Evolutionary conservation across 2,113 vertebrate genomes (phyloP), one percentile per base, ranked within the genome.

Genomic region (Tricholaema leucomelas): DNA sequence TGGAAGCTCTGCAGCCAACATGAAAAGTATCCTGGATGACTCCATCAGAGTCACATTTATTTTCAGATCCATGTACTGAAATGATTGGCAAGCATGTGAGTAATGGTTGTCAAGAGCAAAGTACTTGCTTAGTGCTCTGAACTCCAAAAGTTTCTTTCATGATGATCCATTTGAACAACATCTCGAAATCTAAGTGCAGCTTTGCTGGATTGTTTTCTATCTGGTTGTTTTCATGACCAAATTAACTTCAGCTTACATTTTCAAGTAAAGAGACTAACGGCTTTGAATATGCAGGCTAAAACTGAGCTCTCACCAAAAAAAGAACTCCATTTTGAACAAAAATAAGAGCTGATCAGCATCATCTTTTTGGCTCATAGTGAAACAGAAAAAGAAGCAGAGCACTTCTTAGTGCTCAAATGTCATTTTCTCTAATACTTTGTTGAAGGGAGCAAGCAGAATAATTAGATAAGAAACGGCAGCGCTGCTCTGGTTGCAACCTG

Each of bases 41-140:
- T 92, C 71, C 84, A 84, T 90, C 86, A 84, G 58, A 90, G 35
- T 65, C 87, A 72, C 8, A 5, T 75, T 73, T 92, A 40, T 69
- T 92, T 93, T 92, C 84, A 75, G 86, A 94, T 75, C 63, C 63
- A 2, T 54, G 38, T 46, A 72, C 69, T 28, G n/a, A 90, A 92
- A 88, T 28, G 12, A 81, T 65, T 88, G 91, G 54, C 88, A 93
- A 95, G 88, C 20, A 17, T 31, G 27, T 64, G 30, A 81, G 77
- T 56, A 85, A 56, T 74, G 58, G 25, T 71, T 81, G 73, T 88
- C 92, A 88, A 83, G 84, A 90, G 88, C 65, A 88, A 77, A 92
- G 81, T 64, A 54, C 61, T 90, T 84, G 56, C 40, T 74, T 15
- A 71, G 60, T 11, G 48, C 84, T 94, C 93, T 93, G 88, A 90